These are phyloP conservation scores for Drosophila stalkeri DNA, from an alignment of 2,888 invertebrate species.

Conservation along the genomic window DNA sequence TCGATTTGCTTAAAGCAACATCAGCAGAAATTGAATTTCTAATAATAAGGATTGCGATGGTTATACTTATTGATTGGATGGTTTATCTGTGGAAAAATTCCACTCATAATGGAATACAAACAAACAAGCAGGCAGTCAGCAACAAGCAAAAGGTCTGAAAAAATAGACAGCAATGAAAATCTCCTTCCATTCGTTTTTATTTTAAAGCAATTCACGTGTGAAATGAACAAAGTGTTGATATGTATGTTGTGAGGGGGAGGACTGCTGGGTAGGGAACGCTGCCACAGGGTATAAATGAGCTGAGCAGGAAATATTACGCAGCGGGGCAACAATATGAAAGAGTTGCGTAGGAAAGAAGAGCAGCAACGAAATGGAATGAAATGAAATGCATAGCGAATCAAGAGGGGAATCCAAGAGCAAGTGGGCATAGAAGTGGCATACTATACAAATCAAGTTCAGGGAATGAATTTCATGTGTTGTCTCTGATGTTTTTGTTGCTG, in stretches of 20 bases:
- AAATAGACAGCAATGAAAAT: conserved; percentile 62
- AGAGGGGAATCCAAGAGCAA: conserved; percentile 13
- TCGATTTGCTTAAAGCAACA: conserved; percentile 6
- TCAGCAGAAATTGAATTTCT: conserved; percentile 6
- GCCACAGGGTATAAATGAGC: conserved; percentile 27
- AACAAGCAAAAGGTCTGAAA: conserved; percentile 45
- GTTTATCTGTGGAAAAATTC: conserved; percentile 52
- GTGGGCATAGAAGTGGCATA: conserved; percentile 22
- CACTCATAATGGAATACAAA: conserved; percentile 64
- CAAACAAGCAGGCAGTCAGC: conserved; percentile 50
- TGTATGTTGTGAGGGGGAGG: conserved; percentile 38
- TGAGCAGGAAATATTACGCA: conserved; percentile 65
- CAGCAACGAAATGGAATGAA: conserved; percentile 10
- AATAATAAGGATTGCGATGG: conserved; percentile 5
- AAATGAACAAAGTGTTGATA: conserved; percentile 78
- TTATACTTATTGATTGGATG: conserved; percentile 18
- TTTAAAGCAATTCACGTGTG: conserved; percentile 75
- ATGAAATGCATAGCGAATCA: conserved; percentile 18
- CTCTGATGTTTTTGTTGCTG: conserved; percentile 21
- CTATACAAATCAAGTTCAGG: conserved; percentile 69
- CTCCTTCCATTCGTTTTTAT: conserved; percentile 46
- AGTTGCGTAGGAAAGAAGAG: conserved; percentile 49
- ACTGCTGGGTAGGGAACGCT: conserved; percentile 11
- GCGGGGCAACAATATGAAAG: conserved; percentile 45
- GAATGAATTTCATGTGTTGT: conserved; percentile 50